Conservation (phyloP, 2,797 vertebrate genomes). For the Glossophaga mutica region DNA sequence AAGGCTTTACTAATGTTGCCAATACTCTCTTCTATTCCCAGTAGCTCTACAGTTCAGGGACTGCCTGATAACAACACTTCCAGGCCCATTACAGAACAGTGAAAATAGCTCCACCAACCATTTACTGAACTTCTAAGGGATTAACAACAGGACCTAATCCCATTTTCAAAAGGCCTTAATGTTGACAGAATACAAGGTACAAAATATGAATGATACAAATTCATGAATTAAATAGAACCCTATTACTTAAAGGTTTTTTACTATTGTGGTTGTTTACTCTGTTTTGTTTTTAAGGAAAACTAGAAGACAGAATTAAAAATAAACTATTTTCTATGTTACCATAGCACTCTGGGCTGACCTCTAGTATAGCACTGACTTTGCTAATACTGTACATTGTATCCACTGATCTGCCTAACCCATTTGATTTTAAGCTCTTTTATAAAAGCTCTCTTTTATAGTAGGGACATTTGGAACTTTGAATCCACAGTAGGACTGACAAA, state of each 20-base stretch:
- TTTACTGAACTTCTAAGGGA: background rate
- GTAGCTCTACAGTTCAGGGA: background rate
- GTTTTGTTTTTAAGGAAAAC: constrained; percentile 40
- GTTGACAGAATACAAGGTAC: background rate
- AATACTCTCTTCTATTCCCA: background rate
- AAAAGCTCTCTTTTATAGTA: constrained; percentile 11
- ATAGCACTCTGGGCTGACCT: background rate
- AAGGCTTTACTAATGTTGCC: constrained; percentile 36
- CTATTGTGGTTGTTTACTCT: background rate
- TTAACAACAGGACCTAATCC: background rate
- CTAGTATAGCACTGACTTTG: background rate
- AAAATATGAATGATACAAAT: background rate
- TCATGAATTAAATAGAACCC: background rate
- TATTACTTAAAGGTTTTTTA: constrained; percentile 2
- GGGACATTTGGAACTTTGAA: background rate
- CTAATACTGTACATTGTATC: background rate
- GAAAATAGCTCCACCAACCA: background rate
- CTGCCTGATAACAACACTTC: constrained; percentile 30
- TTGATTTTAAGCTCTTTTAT: constrained; percentile 38
- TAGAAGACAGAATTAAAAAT: background rate
- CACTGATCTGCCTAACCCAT: background rate
- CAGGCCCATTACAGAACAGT: background rate
- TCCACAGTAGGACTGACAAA: background rate
- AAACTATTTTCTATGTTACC: background rate
- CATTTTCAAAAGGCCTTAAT: background rate